A percentile compares a stretch with the other conserved stretches of the same genome.
phyloP scores from a whole-genome alignment of 1,140 invertebrate species.

The Asobara japonica region DNA sequence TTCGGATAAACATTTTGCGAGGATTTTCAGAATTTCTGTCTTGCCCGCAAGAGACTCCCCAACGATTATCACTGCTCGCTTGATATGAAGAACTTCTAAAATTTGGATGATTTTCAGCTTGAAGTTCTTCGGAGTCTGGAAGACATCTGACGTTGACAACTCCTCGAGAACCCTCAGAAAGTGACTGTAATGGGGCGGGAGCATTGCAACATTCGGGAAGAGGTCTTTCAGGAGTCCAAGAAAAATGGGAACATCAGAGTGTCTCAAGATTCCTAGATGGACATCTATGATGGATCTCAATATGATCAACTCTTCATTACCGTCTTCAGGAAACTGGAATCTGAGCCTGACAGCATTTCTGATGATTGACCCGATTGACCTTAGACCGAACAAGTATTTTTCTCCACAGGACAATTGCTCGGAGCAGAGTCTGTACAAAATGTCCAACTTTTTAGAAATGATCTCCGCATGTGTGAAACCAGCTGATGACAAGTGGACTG shows the following conservation, averaged over 20 bases:
- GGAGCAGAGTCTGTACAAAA: conserved; percentile 71
- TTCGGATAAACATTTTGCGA: conserved; percentile 67
- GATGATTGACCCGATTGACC: conserved; percentile 68
- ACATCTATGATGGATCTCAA: conserved; percentile 75
- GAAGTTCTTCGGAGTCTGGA: conserved; percentile 69
- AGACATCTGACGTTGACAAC: conserved; percentile 62
- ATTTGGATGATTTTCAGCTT: conserved; percentile 73
- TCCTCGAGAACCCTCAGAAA: conserved; percentile 55
- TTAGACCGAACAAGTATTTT: conserved; percentile 72
- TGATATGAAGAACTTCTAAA: conserved; percentile 75
- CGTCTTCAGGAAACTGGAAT: conserved; percentile 70
- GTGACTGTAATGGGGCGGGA: conserved; percentile 66
- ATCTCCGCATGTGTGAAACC: conserved; percentile 72
- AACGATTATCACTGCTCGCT: conserved; percentile 68
- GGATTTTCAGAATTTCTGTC: conserved; percentile 61
- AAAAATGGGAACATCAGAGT: conserved; percentile 72
- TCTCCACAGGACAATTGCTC: conserved; percentile 71
- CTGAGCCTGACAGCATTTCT: conserved; percentile 71
- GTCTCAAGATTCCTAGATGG: conserved; percentile 74
- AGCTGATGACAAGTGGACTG: conserved; percentile 74
- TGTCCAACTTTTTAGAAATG: conserved; percentile 71
- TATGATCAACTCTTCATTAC: conserved; percentile 66
- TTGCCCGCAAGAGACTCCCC: conserved; percentile 71
- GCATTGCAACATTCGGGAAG: conserved; percentile 70
- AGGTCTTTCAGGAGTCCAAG: conserved; percentile 73